phyloP scores from a whole-genome alignment of 2,888 invertebrate species.

The Nowickia ferox region DNA sequence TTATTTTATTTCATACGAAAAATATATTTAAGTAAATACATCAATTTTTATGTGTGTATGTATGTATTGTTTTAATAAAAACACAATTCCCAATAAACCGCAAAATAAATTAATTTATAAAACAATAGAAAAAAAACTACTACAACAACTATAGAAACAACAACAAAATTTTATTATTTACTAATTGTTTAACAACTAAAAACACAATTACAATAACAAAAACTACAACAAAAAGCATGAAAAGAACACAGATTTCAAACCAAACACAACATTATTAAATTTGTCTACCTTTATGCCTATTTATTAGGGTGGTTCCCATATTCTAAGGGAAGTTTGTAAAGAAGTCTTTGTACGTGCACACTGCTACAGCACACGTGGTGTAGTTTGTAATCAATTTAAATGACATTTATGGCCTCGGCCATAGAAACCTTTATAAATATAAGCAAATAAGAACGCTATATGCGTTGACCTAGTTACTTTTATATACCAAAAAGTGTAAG shows the following conservation, averaged over 20 bases:
- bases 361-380: too few species aligned
- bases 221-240: not conserved
- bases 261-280: constrained; percentile 60
- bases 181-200: constrained; percentile 69
- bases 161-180: constrained; percentile 70
- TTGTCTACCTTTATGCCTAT: constrained; percentile 41
- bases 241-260: constrained; percentile 42
- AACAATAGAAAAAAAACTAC: constrained; percentile 70
- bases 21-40: too few species aligned
- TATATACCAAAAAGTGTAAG: too few species aligned
- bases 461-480: too few species aligned
- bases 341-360: not conserved
- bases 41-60: too few species aligned
- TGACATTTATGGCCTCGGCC: too few species aligned
- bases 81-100: constrained; percentile 67
- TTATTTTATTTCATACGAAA: too few species aligned
- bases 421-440: too few species aligned
- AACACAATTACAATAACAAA: constrained; percentile 33
- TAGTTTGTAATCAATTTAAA: too few species aligned
- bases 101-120: constrained; percentile 69
- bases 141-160: constrained; percentile 63
- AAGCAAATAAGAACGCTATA: too few species aligned
- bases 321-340: not conserved
- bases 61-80: constrained; percentile 28
- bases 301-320: constrained; percentile 3